These are phyloP conservation scores for Ephydatia muelleri DNA, from an alignment of 37 sponge, comb jelly and placozoan species.

Conservation along the genomic window DNA sequence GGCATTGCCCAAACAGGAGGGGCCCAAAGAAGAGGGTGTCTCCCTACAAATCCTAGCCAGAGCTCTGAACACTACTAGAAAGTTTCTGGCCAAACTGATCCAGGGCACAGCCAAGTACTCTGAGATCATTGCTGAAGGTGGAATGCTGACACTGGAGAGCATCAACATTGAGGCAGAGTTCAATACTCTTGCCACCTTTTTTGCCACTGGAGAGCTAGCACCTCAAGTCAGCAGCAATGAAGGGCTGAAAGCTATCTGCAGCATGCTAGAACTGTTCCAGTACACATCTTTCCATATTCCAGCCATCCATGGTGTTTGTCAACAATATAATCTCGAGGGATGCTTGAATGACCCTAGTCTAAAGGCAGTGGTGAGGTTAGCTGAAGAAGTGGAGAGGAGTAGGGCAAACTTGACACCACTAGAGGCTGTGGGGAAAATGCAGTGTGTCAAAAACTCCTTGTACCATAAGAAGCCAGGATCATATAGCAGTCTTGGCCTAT, in stretches of 20 bases:
- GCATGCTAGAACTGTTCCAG: constrained; percentile 62
- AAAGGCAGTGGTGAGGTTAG: constrained; percentile 6
- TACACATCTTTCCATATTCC: constrained; percentile 49
- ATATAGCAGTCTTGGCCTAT: constrained; percentile 31
- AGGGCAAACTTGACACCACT: constrained; percentile 25
- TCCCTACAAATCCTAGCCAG: background rate
- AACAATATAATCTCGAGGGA: constrained; percentile 37
- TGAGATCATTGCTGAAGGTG: background rate
- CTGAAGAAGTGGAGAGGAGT: constrained; percentile 1
- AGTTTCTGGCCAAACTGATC: background rate
- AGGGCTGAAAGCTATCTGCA: constrained; percentile 31
- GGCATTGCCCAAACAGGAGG: background rate
- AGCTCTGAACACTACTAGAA: background rate
- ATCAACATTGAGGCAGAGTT: constrained; percentile 53
- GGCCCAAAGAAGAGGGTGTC: background rate
- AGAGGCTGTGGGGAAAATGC: constrained; percentile 33
- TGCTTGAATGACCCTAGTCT: constrained; percentile 35
- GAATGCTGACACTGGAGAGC: constrained; percentile 13
- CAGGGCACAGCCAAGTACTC: constrained; percentile 26
- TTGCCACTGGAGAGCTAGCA: background rate
- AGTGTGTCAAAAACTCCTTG: constrained; percentile 21
- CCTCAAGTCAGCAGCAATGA: background rate
- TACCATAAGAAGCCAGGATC: background rate
- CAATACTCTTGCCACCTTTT: constrained; percentile 2
- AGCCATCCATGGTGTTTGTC: constrained; percentile 49